Percentiles rank a stretch among this genome's conserved stretches.
Conservation (phyloP, 2,797 vertebrate species). For the Scyliorhinus canicula region DNA sequence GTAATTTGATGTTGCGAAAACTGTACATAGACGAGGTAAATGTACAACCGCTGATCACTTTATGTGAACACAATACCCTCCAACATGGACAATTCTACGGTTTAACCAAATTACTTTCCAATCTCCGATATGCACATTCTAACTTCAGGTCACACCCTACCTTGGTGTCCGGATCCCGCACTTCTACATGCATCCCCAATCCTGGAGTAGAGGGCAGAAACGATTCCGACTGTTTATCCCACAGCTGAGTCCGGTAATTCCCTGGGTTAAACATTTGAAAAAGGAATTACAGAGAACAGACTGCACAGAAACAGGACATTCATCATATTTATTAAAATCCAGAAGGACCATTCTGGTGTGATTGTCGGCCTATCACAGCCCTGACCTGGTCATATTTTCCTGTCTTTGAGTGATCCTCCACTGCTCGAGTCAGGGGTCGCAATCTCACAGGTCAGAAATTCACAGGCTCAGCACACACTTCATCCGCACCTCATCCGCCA, state of each 20-base stretch:
- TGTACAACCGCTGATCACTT: neutral
- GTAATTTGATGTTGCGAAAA: neutral
- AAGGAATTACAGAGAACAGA: neutral
- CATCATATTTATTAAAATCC: neutral
- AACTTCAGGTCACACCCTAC: slow-evolving; percentile 48
- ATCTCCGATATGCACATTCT: neutral
- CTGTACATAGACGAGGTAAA: neutral
- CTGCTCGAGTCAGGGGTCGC: neutral
- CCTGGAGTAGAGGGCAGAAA: slow-evolving; percentile 86
- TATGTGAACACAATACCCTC: neutral
- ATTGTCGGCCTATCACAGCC: neutral
- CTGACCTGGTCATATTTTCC: neutral
- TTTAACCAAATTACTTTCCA: neutral
- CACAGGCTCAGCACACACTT: too few relatives aligned
- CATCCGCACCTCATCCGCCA: too few relatives aligned
- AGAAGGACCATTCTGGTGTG: neutral
- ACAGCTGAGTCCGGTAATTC: slow-evolving; percentile 85
- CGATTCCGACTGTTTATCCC: slow-evolving; percentile 77
- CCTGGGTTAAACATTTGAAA: slow-evolving; percentile 55
- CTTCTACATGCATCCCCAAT: slow-evolving; percentile 90
- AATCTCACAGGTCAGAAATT: neutral
- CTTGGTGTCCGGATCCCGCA: slow-evolving; percentile 86
- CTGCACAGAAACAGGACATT: neutral
- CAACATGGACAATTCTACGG: neutral
- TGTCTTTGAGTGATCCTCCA: neutral